These are phyloP conservation scores for Athene cunicularia DNA, from an alignment of 2,113 vertebrate species.

Conservation along the genomic window DNA sequence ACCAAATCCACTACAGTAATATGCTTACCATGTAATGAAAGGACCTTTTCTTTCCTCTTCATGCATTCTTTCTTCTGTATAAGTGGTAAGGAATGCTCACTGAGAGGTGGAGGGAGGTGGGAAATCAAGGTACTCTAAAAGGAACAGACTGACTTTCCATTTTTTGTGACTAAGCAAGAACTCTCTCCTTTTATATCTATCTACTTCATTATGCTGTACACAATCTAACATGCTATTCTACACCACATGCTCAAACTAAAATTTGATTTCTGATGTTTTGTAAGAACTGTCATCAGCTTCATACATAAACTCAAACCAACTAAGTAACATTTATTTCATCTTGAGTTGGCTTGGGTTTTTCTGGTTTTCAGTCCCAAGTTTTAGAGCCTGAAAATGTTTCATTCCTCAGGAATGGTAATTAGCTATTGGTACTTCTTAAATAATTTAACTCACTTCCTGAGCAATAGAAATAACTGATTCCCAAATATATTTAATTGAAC, in stretches of 20 bases:
- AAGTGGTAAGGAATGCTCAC: background rate
- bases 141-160: background rate
- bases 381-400: background rate
- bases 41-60: background rate
- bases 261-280: background rate
- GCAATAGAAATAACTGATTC: slow-evolving; percentile 59
- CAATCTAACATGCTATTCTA: background rate
- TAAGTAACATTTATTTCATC: background rate
- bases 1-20: background rate
- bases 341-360: background rate
- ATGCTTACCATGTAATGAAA: background rate
- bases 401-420: slow-evolving; percentile 24
- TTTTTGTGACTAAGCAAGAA: background rate
- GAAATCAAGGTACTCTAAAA: background rate
- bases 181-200: background rate
- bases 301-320: background rate
- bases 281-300: background rate
- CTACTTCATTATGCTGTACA: background rate
- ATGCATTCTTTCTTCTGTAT: background rate
- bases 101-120: rapidly evolving
- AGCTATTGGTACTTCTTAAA: slow-evolving; percentile 29
- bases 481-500: slow-evolving; percentile 74
- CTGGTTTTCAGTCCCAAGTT: background rate
- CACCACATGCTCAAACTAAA: background rate
- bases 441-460: slow-evolving; percentile 60